phyloP scores from a whole-genome alignment of 30 jellyfish, hydroid and myxozoan species.

The Haliclystus octoradiatus region DNA sequence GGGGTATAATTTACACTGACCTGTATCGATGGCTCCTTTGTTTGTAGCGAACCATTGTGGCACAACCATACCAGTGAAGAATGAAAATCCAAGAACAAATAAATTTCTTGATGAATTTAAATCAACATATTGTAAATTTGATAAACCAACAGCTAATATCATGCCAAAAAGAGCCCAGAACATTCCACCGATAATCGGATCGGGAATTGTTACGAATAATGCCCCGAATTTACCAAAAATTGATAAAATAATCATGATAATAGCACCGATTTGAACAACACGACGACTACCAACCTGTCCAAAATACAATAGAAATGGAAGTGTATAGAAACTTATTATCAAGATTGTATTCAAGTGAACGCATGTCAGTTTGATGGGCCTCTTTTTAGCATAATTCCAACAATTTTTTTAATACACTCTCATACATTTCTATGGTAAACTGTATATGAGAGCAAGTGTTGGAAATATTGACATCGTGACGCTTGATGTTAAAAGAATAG shows the following conservation, averaged over 20 bases:
- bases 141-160: conserved; percentile 83
- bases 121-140: conserved; percentile 70
- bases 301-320: no score
- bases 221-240: conserved; percentile 88
- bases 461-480: no score
- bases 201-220: conserved; percentile 67
- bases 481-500: no score
- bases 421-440: no score
- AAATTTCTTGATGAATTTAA: conserved; percentile 68
- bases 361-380: no score
- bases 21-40: no score
- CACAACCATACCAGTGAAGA: conserved; percentile 82
- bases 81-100: conserved; percentile 76
- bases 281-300: conserved; percentile 87
- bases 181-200: conserved; percentile 88
- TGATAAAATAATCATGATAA: conserved; percentile 55
- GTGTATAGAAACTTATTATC: no score
- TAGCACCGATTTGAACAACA: conserved; percentile 80
- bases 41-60: conserved; percentile 85
- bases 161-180: conserved; percentile 88
- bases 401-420: no score
- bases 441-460: no score
- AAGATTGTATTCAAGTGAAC: no score
- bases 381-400: no score
- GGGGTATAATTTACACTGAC: no score